Evolutionary conservation across 2,888 invertebrate species (phyloP), one percentile per base, ranked within the genome.

Genomic region (Epinotia ramella): DNA sequence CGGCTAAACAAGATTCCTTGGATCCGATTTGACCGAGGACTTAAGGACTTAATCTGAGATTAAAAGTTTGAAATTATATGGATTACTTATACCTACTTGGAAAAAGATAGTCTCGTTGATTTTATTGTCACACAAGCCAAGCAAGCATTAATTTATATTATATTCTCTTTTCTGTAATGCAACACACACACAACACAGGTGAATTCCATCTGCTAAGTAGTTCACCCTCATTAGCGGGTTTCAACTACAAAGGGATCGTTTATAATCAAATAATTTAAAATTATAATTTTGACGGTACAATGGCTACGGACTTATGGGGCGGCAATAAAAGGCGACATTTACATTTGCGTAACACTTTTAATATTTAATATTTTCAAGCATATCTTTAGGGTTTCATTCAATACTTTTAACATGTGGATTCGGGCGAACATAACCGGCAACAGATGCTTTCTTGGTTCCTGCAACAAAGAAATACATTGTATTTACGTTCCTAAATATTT

Each of bases 311-410:
- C n/a, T 60, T 66, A 62, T 53, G 66, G 72, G 76, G 67, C 46
- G 57, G 28, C 60, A 76, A 72, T 72, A 67, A 76, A 76, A 76
- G 44, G 66, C 53, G 67, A 56, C 62, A 67, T 78, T 94, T 91
- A 97, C 96, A 97, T 97, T 89, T 95, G 95, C 59, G 95, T 92
- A 79, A 97, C 95, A 81, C 97, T 96, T 88, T 95, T 93, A 84
- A 97, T 96, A 82, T 95, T 95, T 77, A 97, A 92, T 83, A 97
- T 88, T 72, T 87, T 87, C 62, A 97, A 88, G 68, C 95, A 94
- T 81, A 95, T 95, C 84, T 96, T 96, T 69, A 97, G 93, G 63
- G 97, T 95, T 80, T 95, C 91, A 78, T 96, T 95, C 46, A 97
- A 84, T 53, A 96, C 95, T 86, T 92, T 95, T 49, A 97, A 84